These are phyloP conservation scores for cat (Felis catus) DNA, from an alignment of 2,113 vertebrate genomes.

Conservation along the genomic window DNA sequence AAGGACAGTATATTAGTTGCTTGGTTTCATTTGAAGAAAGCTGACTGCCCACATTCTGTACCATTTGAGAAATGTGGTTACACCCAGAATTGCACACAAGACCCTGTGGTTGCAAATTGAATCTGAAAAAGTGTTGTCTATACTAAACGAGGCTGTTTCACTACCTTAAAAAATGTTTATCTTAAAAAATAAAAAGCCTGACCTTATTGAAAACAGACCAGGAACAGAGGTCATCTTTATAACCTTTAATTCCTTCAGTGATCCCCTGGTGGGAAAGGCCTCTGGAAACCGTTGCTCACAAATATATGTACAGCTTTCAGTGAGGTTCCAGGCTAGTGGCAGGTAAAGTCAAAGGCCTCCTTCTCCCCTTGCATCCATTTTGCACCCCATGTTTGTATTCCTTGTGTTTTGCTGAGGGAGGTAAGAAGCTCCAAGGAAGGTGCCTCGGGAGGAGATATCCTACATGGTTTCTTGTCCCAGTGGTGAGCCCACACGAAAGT, in stretches of 20 bases:
- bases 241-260: neutral
- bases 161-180: slow-evolving; percentile 22
- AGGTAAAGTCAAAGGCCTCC: neutral
- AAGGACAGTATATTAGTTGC: neutral
- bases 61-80: slow-evolving; percentile 59
- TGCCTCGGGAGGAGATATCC: neutral
- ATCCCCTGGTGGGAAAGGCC: neutral
- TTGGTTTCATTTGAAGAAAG: slow-evolving; percentile 52
- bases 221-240: neutral
- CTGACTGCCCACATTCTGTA: neutral
- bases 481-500: neutral
- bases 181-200: neutral
- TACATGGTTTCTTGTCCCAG: fast-evolving
- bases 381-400: neutral
- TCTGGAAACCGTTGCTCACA: neutral
- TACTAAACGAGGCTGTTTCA: slow-evolving; percentile 29
- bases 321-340: neutral
- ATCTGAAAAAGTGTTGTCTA: neutral
- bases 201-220: slow-evolving; percentile 10
- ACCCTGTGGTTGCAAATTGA: slow-evolving; percentile 1
- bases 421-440: neutral
- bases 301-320: neutral
- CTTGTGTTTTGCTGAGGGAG: neutral
- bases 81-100: slow-evolving; percentile 38
- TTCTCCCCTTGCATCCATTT: neutral